Percentiles rank a stretch among this genome's conserved stretches.
phyloP scores from a whole-genome alignment of 2,113 vertebrate species.

The Prochilodus magdalenae region DNA sequence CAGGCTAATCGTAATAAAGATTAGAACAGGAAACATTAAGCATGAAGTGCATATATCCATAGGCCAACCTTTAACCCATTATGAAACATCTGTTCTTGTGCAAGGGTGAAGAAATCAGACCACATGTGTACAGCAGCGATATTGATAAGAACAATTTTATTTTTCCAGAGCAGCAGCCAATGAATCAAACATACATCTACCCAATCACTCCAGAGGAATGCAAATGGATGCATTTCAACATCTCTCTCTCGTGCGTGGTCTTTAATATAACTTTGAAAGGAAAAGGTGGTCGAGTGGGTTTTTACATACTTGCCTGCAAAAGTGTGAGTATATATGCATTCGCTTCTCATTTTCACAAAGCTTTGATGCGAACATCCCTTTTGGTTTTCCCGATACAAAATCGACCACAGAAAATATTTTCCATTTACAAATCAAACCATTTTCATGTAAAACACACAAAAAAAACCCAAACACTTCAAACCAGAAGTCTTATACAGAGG shows the following conservation, averaged over 20 bases:
- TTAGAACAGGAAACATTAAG: too few species aligned
- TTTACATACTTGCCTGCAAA: background rate
- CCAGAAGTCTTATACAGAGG: background rate
- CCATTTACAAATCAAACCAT: slow-evolving; percentile 33
- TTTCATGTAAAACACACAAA: slow-evolving; percentile 38
- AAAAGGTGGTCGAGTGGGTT: background rate
- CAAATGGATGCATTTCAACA: background rate
- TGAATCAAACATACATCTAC: background rate
- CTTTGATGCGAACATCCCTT: slow-evolving; percentile 5
- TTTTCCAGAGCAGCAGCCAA: slow-evolving; percentile 53
- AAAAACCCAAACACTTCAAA: background rate
- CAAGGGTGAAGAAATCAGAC: background rate
- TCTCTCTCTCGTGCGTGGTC: background rate
- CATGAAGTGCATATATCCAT: too few species aligned
- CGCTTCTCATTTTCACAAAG: background rate
- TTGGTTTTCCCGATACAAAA: slow-evolving; percentile 12
- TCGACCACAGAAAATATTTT: background rate
- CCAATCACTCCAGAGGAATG: slow-evolving; percentile 28
- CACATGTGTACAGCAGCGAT: background rate
- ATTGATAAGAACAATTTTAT: slow-evolving; percentile 46
- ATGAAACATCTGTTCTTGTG: too few species aligned
- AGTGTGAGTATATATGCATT: background rate
- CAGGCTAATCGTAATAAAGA: too few species aligned
- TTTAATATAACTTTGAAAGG: background rate
- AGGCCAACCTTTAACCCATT: too few species aligned